These are phyloP conservation scores for Leptonema lineaticorne DNA, from an alignment of 1,140 invertebrate species.

Conservation along the genomic window DNA sequence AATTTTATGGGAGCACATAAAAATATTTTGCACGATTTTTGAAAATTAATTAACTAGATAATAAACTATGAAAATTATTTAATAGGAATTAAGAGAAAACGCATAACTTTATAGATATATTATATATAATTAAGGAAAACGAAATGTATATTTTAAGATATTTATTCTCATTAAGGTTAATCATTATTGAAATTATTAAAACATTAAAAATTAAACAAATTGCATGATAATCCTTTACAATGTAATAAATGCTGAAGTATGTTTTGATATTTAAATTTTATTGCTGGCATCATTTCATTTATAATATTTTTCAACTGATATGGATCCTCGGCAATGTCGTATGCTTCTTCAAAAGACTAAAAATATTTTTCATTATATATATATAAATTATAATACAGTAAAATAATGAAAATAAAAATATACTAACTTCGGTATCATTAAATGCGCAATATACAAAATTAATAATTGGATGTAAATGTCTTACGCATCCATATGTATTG, in stretches of 20 bases:
- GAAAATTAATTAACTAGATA: no score
- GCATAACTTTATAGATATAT: background rate
- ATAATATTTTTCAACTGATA: slow-evolving; percentile 69
- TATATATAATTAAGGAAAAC: background rate
- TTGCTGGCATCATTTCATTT: slow-evolving; percentile 51
- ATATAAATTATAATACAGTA: slow-evolving; percentile 6
- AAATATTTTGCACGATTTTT: no score
- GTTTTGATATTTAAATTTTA: slow-evolving; percentile 43
- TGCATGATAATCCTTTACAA: slow-evolving; percentile 34
- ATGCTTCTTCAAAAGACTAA: slow-evolving; percentile 70
- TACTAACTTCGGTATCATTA: slow-evolving; percentile 62
- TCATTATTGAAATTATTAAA: no score
- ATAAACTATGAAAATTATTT: no score
- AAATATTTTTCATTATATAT: slow-evolving; percentile 40
- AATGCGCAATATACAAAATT: slow-evolving; percentile 78
- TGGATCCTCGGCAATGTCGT: slow-evolving; percentile 66
- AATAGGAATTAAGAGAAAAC: no score
- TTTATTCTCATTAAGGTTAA: no score
- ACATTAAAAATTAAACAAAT: slow-evolving; percentile 17
- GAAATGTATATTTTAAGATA: background rate
- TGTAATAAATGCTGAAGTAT: slow-evolving; percentile 16
- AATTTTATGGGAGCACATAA: no score
- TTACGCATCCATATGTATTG: slow-evolving; percentile 80
- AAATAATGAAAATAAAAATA: background rate
- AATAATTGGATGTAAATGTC: slow-evolving; percentile 57